These are phyloP conservation scores for Zaprionus inermis DNA, from an alignment of 1,140 invertebrate genomes.

Conservation along the genomic window DNA sequence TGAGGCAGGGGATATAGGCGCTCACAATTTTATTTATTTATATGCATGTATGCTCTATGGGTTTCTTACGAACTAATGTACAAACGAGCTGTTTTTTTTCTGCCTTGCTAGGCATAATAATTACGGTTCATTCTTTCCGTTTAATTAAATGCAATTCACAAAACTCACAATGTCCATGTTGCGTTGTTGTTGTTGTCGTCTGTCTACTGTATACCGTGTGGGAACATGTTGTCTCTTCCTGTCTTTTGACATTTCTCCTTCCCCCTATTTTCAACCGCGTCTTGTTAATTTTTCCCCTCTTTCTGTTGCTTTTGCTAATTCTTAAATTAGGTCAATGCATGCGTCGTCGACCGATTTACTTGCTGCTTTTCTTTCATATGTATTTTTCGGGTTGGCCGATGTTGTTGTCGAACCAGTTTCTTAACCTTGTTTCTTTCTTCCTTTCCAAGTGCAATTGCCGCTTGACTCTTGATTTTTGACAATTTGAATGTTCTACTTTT, in stretches of 20 bases:
- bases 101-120: conserved; percentile 34
- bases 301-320: conserved; percentile 46
- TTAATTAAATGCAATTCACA: conserved; percentile 47
- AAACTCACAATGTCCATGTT: conserved; percentile 18
- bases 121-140: conserved; percentile 31
- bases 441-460: conserved; percentile 70
- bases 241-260: conserved; percentile 36
- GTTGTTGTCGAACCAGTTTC: conserved; percentile 71
- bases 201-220: conserved; percentile 21
- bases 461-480: conserved; percentile 70
- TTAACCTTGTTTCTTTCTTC: conserved; percentile 75
- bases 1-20: neutral
- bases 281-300: conserved; percentile 27
- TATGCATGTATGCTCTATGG: conserved; percentile 21
- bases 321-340: conserved; percentile 72
- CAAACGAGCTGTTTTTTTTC: conserved; percentile 7
- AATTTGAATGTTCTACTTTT: conserved; percentile 71
- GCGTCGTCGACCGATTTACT: conserved; percentile 51
- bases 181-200: neutral
- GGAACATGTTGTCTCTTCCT: conserved; percentile 22
- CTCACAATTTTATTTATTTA: conserved; percentile 38
- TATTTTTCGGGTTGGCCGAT: conserved; percentile 46
- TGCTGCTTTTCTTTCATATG: conserved; percentile 42
- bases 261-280: conserved; percentile 31
- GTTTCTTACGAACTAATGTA: conserved; percentile 17